Evolutionary conservation across 2,797 vertebrate genomes (phyloP), one percentile per base, ranked within the genome.

Genomic region (Anguilla megastoma): DNA sequence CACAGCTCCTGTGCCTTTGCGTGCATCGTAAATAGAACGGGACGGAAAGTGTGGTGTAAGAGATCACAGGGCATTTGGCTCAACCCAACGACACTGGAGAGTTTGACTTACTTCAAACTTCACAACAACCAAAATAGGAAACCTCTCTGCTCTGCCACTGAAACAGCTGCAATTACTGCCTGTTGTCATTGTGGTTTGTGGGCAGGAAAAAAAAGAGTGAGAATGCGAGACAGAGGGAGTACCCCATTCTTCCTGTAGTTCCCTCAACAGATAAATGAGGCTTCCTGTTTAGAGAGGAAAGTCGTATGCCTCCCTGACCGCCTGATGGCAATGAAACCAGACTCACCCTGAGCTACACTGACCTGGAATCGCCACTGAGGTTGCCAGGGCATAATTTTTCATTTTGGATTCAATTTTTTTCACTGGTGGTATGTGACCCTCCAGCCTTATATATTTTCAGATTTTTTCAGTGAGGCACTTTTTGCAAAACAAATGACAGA

Each of bases 151-250:
- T 84, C n/a, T 52, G 66, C 58, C 45, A n/a, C 80, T 54, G n/a
- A 87, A 87, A 87, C 63, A 84, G 87, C 60, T 60, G 41, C 83
- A 84, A 84, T 87, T 84, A 33, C 82, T 30, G 82, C 60, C 82
- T 48, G 79, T 63, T 60, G 80, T 50, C 86, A 71, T 58, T 87
- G 56, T 84, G 86, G 80, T 7, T 12, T 84, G 50, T 50, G 60
- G 79, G 63, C 63, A 48, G 60, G 82, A 30, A 76, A 76, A 14
- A 18, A 12, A 33, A 71, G 21, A 76, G 71, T 33, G 36, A 24
- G 76, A 48, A 41, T 24, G 27, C 4, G 24, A 27, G 10, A 71
- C 33, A 79, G 33, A 41, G 30, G 24, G 33, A 36, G 24, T 36
- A 5, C 3, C 30, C 74, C 33, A 16, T 36, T 36, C 14, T 36